Conservation (phyloP, 2,888 invertebrate species). For the Ormyrus rosae region DNA sequence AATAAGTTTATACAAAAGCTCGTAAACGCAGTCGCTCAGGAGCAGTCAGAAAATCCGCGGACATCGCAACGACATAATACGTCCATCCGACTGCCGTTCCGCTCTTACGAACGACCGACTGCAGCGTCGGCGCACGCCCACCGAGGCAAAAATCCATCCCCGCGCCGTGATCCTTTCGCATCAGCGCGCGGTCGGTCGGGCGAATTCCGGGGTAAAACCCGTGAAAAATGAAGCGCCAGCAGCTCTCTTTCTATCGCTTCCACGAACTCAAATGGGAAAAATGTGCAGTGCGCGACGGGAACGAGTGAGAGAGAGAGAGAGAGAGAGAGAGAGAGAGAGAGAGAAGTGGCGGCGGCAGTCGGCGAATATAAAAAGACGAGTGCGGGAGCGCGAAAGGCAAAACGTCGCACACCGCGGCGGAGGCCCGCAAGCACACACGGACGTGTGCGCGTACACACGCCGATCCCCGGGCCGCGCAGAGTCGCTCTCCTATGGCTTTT, state of each 20-base stretch:
- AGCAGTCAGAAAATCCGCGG: neutral
- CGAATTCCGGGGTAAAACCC: slow-evolving; percentile 5
- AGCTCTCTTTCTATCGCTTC: neutral
- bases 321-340: slow-evolving; percentile 26
- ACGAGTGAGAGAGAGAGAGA: slow-evolving; percentile 23
- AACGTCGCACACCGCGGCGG: slow-evolving; percentile 14
- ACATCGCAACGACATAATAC: neutral
- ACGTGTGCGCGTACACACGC: slow-evolving; percentile 19
- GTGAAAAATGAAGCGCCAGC: slow-evolving; percentile 39
- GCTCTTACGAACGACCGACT: too few species aligned
- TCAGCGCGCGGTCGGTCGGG: too few species aligned
- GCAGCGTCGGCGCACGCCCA: too few species aligned
- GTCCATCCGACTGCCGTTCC: too few species aligned
- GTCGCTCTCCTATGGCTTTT: slow-evolving; percentile 8
- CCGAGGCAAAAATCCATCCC: neutral
- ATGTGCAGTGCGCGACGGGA: neutral
- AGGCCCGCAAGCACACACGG: too few species aligned
- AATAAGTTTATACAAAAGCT: too few species aligned
- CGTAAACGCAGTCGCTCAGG: too few species aligned
- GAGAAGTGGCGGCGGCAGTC: slow-evolving; percentile 47
- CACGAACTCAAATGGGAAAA: slow-evolving; percentile 26
- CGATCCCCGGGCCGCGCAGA: slow-evolving; percentile 47
- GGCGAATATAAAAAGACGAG: slow-evolving; percentile 44
- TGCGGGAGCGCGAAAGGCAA: slow-evolving; percentile 32
- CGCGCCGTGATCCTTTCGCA: slow-evolving; percentile 7